A percentile compares a stretch with the other conserved stretches of the same genome.
phyloP scores from a whole-genome alignment of 2,888 invertebrate genomes.

The Bombylius discolor region DNA sequence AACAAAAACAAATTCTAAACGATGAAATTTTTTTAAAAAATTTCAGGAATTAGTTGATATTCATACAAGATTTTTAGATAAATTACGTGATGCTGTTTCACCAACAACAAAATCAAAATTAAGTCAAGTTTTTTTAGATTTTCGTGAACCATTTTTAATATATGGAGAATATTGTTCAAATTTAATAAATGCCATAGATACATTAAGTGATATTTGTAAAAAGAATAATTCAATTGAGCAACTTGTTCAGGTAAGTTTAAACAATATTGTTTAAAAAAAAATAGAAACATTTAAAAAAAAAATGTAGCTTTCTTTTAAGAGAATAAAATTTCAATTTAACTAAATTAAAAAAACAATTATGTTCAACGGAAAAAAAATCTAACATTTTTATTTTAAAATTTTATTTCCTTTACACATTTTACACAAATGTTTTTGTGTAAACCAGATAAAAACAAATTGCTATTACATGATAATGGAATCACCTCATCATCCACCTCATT shows the following conservation, averaged over 20 bases:
- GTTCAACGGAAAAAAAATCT: no score
- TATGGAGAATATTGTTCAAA: conserved; percentile 96
- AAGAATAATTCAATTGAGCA: conserved; percentile 33
- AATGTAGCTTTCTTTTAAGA: no score
- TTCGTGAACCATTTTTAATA: conserved; percentile 78
- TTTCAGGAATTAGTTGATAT: conserved; percentile 69
- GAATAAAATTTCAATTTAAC: no score
- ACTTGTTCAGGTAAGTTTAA: conserved; percentile 26
- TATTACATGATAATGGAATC: no score
- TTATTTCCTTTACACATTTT: no score
- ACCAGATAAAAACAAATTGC: no score
- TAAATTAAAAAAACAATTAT: no score
- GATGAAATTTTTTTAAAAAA: conserved; percentile 5
- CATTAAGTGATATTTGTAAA: conserved; percentile 45
- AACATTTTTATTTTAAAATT: no score
- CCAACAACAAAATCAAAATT: conserved; percentile 44
- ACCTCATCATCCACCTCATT: no score
- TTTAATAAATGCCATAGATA: conserved; percentile 75
- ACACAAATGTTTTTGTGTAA: no score
- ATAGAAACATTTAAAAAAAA: no score
- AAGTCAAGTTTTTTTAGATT: conserved; percentile 78
- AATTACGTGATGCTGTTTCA: conserved; percentile 60
- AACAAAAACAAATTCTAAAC: not conserved
- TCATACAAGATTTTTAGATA: conserved; percentile 71
- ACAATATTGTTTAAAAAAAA: not conserved